These are phyloP conservation scores for Tenualosa ilisha DNA, from an alignment of 2,797 vertebrate species.

Conservation along the genomic window DNA sequence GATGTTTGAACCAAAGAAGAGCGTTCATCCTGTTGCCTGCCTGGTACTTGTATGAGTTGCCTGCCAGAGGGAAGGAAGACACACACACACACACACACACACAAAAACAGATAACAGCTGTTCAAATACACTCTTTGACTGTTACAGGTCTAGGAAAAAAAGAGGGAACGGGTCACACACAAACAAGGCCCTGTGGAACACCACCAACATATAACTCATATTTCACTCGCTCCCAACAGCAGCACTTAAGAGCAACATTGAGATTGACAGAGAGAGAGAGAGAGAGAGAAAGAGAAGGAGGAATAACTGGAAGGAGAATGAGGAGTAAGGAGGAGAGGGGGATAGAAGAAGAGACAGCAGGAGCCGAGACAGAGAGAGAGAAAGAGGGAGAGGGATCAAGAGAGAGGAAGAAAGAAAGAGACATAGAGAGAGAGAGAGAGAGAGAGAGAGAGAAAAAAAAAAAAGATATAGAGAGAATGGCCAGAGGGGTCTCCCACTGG, in stretches of 20 bases:
- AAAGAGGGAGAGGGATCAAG: neutral
- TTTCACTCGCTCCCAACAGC: neutral
- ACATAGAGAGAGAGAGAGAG: neutral
- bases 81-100: neutral
- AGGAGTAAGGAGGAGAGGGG: neutral
- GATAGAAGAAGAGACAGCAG: neutral
- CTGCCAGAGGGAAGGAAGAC: conserved; percentile 65
- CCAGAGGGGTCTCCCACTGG: neutral
- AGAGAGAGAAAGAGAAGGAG: neutral
- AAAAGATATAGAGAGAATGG: no score
- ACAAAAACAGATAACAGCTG: neutral
- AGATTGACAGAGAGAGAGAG: neutral
- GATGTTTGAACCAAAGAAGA: conserved; percentile 95
- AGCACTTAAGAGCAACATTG: neutral
- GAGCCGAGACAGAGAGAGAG: neutral
- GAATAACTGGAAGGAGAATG: neutral
- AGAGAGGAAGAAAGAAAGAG: neutral
- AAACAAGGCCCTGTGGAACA: neutral
- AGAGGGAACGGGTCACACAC: neutral
- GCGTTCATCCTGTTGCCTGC: conserved; percentile 93
- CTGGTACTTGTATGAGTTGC: conserved; percentile 99
- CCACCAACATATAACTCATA: conserved; percentile 7
- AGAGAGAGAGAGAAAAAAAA: neutral
- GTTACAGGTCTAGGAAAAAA: neutral
- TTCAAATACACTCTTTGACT: conserved; percentile 13